These are phyloP conservation scores for Xylota segnis DNA, from an alignment of 2,888 invertebrate genomes.

Conservation along the genomic window DNA sequence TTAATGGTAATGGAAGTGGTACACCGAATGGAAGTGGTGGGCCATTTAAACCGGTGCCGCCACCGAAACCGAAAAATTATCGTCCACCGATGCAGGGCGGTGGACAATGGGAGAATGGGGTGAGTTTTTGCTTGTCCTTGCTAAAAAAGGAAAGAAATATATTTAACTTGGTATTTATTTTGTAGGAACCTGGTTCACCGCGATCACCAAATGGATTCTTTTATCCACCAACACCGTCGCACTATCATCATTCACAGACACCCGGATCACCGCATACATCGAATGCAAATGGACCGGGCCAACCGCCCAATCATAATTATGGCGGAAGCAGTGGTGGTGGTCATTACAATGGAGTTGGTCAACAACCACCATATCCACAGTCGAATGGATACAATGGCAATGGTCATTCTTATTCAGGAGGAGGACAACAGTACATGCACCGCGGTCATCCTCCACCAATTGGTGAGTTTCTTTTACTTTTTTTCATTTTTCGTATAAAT, in stretches of 20 bases:
- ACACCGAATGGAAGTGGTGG: slow-evolving; percentile 83
- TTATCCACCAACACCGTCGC: slow-evolving; percentile 83
- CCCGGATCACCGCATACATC: slow-evolving; percentile 80
- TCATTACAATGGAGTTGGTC: slow-evolving; percentile 80
- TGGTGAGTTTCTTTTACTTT: slow-evolving; percentile 79
- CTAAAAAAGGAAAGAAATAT: background rate
- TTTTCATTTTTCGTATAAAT: background rate
- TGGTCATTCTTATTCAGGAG: slow-evolving; percentile 81
- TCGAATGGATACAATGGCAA: slow-evolving; percentile 82
- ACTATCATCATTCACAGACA: slow-evolving; percentile 83
- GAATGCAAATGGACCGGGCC: slow-evolving; percentile 63
- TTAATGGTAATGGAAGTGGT: slow-evolving; percentile 79
- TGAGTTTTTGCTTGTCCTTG: slow-evolving; percentile 77
- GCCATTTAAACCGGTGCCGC: slow-evolving; percentile 94
- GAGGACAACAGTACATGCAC: slow-evolving; percentile 83
- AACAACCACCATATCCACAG: slow-evolving; percentile 83
- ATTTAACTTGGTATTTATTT: slow-evolving; percentile 42
- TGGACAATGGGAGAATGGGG: slow-evolving; percentile 86
- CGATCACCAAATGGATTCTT: slow-evolving; percentile 84
- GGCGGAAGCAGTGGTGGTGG: slow-evolving; percentile 78
- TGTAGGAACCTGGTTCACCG: slow-evolving; percentile 83
- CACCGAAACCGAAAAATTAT: slow-evolving; percentile 97
- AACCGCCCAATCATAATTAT: slow-evolving; percentile 79
- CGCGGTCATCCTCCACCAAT: slow-evolving; percentile 84
- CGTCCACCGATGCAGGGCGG: slow-evolving; percentile 88